Evolutionary conservation across 1,140 invertebrate genomes (phyloP).

Genomic region (Lerema accius): DNA sequence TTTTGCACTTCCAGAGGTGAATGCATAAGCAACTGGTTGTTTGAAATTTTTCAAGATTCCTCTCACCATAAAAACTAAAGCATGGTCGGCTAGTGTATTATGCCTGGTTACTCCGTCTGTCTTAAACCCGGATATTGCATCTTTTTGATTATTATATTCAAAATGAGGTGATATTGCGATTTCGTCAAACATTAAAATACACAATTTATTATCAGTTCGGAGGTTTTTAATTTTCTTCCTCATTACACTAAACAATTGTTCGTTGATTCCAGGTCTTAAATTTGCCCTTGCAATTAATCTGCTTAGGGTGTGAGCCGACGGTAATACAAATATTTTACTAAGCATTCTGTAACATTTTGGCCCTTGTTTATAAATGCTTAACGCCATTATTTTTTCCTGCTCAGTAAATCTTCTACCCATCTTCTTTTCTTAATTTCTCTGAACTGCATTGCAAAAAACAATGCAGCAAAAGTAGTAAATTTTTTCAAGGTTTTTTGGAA

Average conservation of each 20-base stretch:
- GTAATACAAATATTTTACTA: constrained; percentile 29
- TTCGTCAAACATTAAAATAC: constrained; percentile 62
- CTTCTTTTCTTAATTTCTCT: constrained; percentile 3
- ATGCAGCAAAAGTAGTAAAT: constrained; percentile 1
- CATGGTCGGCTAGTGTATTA: constrained; percentile 53
- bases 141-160: constrained; percentile 42
- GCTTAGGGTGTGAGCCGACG: constrained; percentile 34
- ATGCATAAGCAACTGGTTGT: constrained; percentile 51
- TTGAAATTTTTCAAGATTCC: constrained; percentile 51
- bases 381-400: constrained; percentile 18
- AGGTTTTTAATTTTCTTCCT: constrained; percentile 41
- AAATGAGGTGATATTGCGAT: constrained; percentile 49
- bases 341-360: constrained; percentile 21
- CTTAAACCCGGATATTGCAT: constrained; percentile 49
- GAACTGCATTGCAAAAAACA: constrained; percentile 11
- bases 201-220: constrained; percentile 44
- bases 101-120: constrained; percentile 36
- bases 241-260: constrained; percentile 46
- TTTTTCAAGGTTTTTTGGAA: constrained; percentile 13
- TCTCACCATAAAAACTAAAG: constrained; percentile 54
- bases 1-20: constrained; percentile 35
- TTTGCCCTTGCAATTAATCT: constrained; percentile 33
- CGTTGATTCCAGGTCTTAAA: constrained; percentile 46
- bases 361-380: constrained; percentile 14
- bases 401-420: constrained; percentile 8